A percentile compares a stretch with the other conserved stretches of the same genome.
Conservation (phyloP, 1,140 invertebrate species). For the Anastatus disparis region DNA sequence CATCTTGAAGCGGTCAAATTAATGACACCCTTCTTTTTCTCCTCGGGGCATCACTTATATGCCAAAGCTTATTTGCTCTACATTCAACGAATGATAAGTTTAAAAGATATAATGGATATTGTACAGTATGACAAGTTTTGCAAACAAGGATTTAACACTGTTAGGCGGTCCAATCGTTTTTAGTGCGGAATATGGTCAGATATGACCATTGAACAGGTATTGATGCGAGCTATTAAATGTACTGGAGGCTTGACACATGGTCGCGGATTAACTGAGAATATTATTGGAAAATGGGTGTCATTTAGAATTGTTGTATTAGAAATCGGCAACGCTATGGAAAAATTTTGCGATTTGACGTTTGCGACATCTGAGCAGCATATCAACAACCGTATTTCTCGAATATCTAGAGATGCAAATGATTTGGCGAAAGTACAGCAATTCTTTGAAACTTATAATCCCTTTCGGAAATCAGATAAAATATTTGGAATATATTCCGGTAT, state of each 20-base stretch:
- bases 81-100: constrained; percentile 60
- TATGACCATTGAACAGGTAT: too few species aligned
- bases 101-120: constrained; percentile 48
- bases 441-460: constrained; percentile 45
- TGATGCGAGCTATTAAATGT: too few species aligned
- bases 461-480: not conserved
- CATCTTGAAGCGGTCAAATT: constrained; percentile 27
- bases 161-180: constrained; percentile 54
- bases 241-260: too few species aligned
- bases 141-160: constrained; percentile 45
- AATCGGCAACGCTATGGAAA: constrained; percentile 38
- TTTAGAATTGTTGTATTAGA: not conserved
- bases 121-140: constrained; percentile 52
- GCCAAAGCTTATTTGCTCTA: constrained; percentile 64
- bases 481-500: constrained; percentile 33
- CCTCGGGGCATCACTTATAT: constrained; percentile 62
- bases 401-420: constrained; percentile 47
- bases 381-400: constrained; percentile 43
- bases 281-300: not conserved
- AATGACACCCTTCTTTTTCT: constrained; percentile 50
- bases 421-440: constrained; percentile 43
- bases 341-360: constrained; percentile 39
- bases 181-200: too few species aligned
- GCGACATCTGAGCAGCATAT: constrained; percentile 50
- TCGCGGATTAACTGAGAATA: too few species aligned